Conservation (phyloP, 2,888 invertebrate species). For the Ormyrus rosae region DNA sequence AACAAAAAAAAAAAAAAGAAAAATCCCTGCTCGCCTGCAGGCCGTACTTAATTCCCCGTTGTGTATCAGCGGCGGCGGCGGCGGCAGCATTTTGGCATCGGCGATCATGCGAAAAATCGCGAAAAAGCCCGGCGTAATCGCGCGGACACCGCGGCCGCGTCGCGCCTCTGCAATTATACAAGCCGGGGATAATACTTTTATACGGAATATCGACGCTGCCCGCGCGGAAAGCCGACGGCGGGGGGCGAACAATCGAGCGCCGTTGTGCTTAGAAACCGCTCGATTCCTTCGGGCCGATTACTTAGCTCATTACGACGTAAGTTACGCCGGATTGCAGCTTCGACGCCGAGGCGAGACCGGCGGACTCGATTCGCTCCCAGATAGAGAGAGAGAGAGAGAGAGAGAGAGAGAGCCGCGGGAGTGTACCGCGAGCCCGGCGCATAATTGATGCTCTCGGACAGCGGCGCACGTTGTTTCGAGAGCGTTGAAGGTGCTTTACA, state of each 20-base stretch:
- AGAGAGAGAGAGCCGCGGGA: too few species aligned
- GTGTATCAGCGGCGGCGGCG: too few species aligned
- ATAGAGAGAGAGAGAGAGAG: too few species aligned
- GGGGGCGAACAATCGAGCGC: background rate
- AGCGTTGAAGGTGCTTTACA: background rate
- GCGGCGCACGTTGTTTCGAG: background rate
- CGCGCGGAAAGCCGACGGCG: too few species aligned
- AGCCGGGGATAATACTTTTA: background rate
- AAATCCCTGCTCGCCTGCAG: too few species aligned
- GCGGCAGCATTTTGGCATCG: background rate
- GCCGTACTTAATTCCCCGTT: background rate
- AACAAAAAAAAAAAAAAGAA: too few species aligned
- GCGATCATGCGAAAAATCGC: conserved; percentile 21
- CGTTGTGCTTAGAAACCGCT: conserved; percentile 10
- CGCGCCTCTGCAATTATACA: conserved; percentile 1
- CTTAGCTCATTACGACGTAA: conserved; percentile 36
- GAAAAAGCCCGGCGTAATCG: background rate
- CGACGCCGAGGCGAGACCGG: background rate
- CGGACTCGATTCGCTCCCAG: conserved; percentile 13
- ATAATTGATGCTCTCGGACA: conserved; percentile 17
- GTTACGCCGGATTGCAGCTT: background rate
- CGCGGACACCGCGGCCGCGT: background rate
- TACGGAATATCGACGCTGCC: too few species aligned
- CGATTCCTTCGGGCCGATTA: conserved; percentile 22
- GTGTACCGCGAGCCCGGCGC: background rate